Evolutionary conservation across 2,888 invertebrate species (phyloP).

Genomic region (Pseudococcus viburni): DNA sequence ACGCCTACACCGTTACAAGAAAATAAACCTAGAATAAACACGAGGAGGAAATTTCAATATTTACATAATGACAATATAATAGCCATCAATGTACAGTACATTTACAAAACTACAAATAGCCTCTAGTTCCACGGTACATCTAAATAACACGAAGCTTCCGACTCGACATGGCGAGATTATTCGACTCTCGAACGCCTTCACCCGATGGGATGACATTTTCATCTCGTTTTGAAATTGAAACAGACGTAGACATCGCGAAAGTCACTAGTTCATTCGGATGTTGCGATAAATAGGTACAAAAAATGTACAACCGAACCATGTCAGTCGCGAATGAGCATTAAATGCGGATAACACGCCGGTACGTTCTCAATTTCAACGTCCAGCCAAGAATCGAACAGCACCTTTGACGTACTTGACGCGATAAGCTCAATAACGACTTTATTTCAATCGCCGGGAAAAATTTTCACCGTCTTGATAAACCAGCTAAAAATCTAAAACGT

Average conservation of each 20-base stretch:
- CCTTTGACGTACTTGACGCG: background rate
- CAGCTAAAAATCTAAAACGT: background rate
- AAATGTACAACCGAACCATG: background rate
- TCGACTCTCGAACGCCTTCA: background rate
- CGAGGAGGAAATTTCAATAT: background rate
- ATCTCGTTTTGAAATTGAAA: background rate
- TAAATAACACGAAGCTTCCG: background rate
- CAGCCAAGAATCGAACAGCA: background rate
- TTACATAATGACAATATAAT: slow-evolving; percentile 2
- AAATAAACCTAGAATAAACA: background rate
- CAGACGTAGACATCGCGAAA: background rate
- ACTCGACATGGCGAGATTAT: background rate
- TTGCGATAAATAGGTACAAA: background rate
- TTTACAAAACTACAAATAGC: too few relatives aligned
- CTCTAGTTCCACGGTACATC: too few relatives aligned
- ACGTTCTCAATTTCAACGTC: slow-evolving; percentile 1
- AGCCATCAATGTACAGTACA: background rate
- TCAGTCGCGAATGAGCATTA: background rate
- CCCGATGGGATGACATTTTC: background rate
- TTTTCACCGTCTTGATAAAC: background rate
- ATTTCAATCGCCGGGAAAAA: background rate
- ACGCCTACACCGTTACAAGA: background rate
- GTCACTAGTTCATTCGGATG: background rate
- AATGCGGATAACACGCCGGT: background rate
- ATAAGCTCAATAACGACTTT: background rate